Evolutionary conservation across 1,140 invertebrate species (phyloP).

Genomic region (Pissodes strobi): DNA sequence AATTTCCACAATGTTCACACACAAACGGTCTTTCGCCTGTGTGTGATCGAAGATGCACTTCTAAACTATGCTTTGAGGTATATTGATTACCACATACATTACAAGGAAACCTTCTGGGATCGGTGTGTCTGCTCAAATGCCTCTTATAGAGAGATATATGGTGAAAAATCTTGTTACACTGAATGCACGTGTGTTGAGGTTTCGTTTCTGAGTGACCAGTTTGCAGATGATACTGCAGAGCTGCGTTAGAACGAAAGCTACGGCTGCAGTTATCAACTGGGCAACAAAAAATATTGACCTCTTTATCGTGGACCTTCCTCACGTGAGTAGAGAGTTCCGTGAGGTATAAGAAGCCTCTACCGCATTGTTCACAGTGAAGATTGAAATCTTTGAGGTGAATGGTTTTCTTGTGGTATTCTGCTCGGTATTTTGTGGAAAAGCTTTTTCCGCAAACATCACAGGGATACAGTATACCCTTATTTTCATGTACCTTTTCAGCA

Average conservation of each 20-base stretch:
- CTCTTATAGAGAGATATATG: constrained; percentile 24
- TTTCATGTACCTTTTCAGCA: constrained; percentile 14
- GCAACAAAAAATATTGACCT: constrained; percentile 8
- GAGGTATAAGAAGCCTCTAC: constrained; percentile 16
- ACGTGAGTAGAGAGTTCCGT: constrained; percentile 16
- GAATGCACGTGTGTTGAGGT: constrained; percentile 31
- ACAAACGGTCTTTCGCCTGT: constrained; percentile 58
- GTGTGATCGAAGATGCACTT: constrained; percentile 47
- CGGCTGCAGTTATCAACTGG: neutral
- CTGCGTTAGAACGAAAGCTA: constrained; percentile 17
- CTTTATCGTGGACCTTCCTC: constrained; percentile 29
- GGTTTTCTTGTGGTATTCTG: constrained; percentile 54
- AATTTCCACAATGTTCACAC: constrained; percentile 45
- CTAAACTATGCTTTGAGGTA: constrained; percentile 40
- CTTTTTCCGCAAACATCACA: constrained; percentile 74
- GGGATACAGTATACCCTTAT: constrained; percentile 18
- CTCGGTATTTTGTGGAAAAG: constrained; percentile 65
- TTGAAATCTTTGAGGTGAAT: constrained; percentile 33
- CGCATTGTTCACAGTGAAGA: constrained; percentile 32
- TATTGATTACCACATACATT: constrained; percentile 44
- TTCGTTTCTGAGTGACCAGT: constrained; percentile 21
- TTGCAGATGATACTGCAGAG: constrained; percentile 24
- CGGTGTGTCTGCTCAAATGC: constrained; percentile 42
- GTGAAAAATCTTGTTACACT: constrained; percentile 39
- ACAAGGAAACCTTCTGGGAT: constrained; percentile 50